These are phyloP conservation scores for Lacerta agilis DNA, from an alignment of 2,797 vertebrate species.

Conservation along the genomic window DNA sequence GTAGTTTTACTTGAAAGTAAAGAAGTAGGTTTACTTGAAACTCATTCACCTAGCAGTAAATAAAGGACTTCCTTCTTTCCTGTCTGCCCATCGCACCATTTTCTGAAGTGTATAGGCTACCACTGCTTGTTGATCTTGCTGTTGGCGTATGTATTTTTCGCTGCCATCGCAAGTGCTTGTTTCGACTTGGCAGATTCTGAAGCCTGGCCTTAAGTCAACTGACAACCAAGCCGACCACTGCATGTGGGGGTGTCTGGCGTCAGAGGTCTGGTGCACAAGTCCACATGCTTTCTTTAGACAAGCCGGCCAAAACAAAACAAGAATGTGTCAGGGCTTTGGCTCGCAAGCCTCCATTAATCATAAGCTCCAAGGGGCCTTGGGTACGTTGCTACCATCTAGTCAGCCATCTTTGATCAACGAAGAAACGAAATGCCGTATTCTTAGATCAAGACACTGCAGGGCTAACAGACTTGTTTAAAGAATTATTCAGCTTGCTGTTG, in stretches of 20 bases:
- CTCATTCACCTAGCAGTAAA: not conserved
- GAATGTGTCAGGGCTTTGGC: not conserved
- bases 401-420: not conserved
- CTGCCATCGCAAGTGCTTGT: not conserved
- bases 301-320: conserved; percentile 2
- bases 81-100: not conserved
- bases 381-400: not conserved
- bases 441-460: conserved; percentile 22
- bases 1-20: not conserved
- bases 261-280: conserved; percentile 19
- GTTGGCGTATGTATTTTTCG: not conserved
- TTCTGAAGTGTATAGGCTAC: not conserved
- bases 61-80: not conserved
- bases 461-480: conserved; percentile 47
- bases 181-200: conserved; percentile 17
- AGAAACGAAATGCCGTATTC: conserved; percentile 20
- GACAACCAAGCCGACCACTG: conserved; percentile 18
- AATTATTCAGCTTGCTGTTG: conserved; percentile 47
- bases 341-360: not conserved
- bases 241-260: not conserved
- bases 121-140: not conserved
- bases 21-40: not conserved
- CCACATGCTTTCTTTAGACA: conserved; percentile 28
- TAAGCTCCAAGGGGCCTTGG: not conserved
- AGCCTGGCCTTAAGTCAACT: conserved; percentile 41